Evolutionary conservation across 2,797 vertebrate species (phyloP).

Genomic region (Hypotaenidia philippensis): DNA sequence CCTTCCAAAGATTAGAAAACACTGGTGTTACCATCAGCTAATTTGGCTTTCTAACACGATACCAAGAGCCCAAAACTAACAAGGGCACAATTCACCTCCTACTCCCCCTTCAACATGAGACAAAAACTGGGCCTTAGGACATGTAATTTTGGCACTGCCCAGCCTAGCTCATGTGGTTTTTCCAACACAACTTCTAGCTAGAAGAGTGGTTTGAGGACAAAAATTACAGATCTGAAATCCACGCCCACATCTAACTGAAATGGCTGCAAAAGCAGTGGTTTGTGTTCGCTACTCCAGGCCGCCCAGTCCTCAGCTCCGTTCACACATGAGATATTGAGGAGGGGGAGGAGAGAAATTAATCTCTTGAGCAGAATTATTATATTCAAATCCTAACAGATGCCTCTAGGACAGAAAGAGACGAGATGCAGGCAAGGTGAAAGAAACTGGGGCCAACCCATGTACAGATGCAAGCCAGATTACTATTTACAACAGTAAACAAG

Average conservation of each 20-base stretch:
- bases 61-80: neutral
- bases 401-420: neutral
- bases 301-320: neutral
- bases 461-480: slow-evolving; percentile 20
- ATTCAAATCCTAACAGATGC: slow-evolving; percentile 45
- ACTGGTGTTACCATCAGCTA: neutral
- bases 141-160: neutral
- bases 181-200: neutral
- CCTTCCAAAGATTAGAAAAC: neutral
- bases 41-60: neutral
- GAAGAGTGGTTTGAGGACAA: neutral
- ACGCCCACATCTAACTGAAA: neutral
- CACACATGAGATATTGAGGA: neutral
- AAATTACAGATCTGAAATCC: slow-evolving; percentile 10
- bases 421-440: slow-evolving; percentile 32
- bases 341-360: slow-evolving; percentile 23
- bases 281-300: neutral
- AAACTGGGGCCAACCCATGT: neutral
- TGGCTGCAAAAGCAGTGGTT: neutral
- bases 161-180: neutral
- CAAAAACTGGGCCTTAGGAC: slow-evolving; percentile 5
- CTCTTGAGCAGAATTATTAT: slow-evolving; percentile 16
- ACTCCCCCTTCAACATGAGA: neutral
- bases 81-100: neutral
- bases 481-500: slow-evolving; percentile 35